Evolutionary conservation across 1,140 invertebrate genomes (phyloP), one percentile per base, ranked within the genome.

Genomic region (Eumaeus atala): DNA sequence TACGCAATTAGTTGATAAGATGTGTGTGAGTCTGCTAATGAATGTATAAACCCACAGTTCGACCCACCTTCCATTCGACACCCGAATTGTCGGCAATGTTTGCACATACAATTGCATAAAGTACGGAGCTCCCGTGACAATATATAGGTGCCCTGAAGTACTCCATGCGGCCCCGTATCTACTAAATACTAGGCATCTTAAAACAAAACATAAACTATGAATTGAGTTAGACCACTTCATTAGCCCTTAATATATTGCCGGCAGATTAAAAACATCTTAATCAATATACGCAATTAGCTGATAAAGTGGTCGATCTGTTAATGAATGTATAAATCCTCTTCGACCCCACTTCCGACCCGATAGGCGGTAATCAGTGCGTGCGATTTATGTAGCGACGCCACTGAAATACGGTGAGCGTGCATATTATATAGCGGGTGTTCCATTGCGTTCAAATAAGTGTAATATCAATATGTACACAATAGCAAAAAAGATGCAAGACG

Each of bases 261-360:
- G 16, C 40, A 16, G 40, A 44, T 44, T 52, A 50, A 38, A 61
- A 64, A 64, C 61, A 47, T 49, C 61, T 68, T 69, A 71, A 75
- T 79, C 72, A 70, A 71, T 67, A 62, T 55, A 33, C 54, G 66
- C 72, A 78, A 84, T 84, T 84, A 81, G 67, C 63, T 61, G 72
- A 70, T 78, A 75, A 68, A 69, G 62, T 60, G 68, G 67, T 71
- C 65, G 73, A 72, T 82, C 74, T 73, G 68, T 67, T 85, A 85
- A 85, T 85, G 77, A 85, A 78, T 77, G 69, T 67, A 82, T 85
- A 82, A 86, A 84, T 84, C 67, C 61, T 53, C 65, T 67, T 53
- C 57, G 62, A 53, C 51, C 50, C 56, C 56, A 65, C 78, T 76
- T 77, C 70, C 71, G 67, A 73, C 54, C 49, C 66, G 75, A 77